phyloP scores from a whole-genome alignment of 2,888 invertebrate genomes.

The Catotricha subobsoleta region DNA sequence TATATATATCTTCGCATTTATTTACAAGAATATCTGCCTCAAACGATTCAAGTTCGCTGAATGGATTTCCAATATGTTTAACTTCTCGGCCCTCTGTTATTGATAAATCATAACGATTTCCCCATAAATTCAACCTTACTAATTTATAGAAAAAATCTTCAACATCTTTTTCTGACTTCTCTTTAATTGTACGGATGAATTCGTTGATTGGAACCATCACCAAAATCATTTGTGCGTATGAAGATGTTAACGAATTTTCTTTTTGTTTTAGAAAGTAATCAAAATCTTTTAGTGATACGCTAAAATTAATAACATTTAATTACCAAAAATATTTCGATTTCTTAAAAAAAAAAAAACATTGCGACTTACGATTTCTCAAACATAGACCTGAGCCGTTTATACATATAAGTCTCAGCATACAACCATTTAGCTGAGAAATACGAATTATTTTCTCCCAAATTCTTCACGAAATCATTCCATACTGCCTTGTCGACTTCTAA shows the following conservation, averaged over 20 bases:
- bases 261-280: conserved; percentile 72
- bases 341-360: not conserved
- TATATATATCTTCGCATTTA: conserved; percentile 38
- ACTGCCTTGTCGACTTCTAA: conserved; percentile 36
- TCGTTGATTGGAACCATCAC: too few species aligned
- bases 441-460: conserved; percentile 26
- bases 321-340: not conserved
- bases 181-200: not conserved
- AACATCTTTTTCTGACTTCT: not conserved
- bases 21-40: conserved; percentile 43
- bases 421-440: conserved; percentile 75
- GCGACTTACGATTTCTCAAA: conserved; percentile 43
- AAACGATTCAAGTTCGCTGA: conserved; percentile 36
- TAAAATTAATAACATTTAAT: conserved; percentile 18
- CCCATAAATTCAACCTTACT: conserved; percentile 55
- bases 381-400: conserved; percentile 47
- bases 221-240: too few species aligned
- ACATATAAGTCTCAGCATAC: conserved; percentile 83
- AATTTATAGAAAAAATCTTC: conserved; percentile 5
- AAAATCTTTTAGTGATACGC: conserved; percentile 39
- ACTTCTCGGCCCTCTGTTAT: conserved; percentile 54
- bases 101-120: conserved; percentile 87
- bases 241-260: conserved; percentile 34
- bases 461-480: conserved; percentile 54
- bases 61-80: conserved; percentile 34